Conservation (phyloP, 2,797 vertebrate species). For the Danio kyathit region DNA sequence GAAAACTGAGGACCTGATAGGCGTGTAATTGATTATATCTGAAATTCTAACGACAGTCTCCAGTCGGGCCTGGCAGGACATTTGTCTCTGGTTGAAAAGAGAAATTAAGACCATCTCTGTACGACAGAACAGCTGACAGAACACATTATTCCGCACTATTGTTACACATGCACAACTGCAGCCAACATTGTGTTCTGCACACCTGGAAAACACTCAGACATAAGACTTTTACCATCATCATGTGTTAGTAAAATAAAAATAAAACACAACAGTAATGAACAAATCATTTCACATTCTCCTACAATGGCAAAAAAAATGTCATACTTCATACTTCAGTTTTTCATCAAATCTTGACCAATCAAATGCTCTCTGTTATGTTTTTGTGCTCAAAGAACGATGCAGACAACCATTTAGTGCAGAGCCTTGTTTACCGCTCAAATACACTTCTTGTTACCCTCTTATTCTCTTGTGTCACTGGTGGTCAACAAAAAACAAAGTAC, state of each 20-base stretch:
- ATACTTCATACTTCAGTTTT: too few species aligned
- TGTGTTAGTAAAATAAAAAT: background rate
- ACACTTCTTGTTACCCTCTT: too few species aligned
- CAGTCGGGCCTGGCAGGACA: constrained; percentile 55
- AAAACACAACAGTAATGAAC: background rate
- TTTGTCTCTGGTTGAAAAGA: constrained; percentile 53
- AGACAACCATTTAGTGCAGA: too few species aligned
- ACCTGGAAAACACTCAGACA: background rate
- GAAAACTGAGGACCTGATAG: constrained; percentile 48
- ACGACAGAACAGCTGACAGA: constrained; percentile 43
- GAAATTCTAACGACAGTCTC: constrained; percentile 57
- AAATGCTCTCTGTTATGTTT: too few species aligned
- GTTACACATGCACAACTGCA: constrained; percentile 7
- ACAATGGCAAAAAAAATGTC: background rate
- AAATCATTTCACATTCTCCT: background rate
- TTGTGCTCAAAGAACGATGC: too few species aligned
- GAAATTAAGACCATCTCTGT: constrained; percentile 38
- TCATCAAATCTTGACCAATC: too few species aligned
- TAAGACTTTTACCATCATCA: background rate
- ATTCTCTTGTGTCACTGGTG: too few species aligned
- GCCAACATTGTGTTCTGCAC: constrained; percentile 20
- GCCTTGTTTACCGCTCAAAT: too few species aligned
- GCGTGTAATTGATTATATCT: constrained; percentile 53
- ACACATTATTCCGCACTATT: constrained; percentile 33
- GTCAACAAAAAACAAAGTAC: too few species aligned